Conservation (phyloP, 1,140 invertebrate genomes). For the Macrocentrus cingulum region DNA sequence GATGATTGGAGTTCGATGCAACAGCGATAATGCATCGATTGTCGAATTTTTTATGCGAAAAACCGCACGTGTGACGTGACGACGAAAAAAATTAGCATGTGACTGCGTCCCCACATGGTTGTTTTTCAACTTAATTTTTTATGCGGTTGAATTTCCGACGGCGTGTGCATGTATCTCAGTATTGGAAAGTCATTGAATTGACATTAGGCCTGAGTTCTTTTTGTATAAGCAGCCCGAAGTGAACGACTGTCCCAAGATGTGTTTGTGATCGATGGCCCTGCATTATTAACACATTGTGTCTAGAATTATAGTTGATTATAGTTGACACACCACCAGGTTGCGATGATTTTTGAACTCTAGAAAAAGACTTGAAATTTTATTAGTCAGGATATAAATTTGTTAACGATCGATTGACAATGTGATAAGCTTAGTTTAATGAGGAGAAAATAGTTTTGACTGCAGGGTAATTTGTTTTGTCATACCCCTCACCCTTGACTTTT, state of each 20-base stretch:
- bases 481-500: constrained; percentile 18
- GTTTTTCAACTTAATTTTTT: constrained; percentile 41
- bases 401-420: constrained; percentile 15
- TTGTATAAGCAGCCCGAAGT: constrained; percentile 1
- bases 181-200: constrained; percentile 57
- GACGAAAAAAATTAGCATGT: constrained; percentile 50
- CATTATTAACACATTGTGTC: constrained; percentile 14
- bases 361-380: too few relatives aligned
- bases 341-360: too few relatives aligned
- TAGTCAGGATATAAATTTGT: constrained; percentile 16
- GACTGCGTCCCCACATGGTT: background rate
- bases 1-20: too few relatives aligned
- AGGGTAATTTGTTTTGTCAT: constrained; percentile 27
- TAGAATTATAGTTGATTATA: too few relatives aligned
- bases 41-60: constrained; percentile 49
- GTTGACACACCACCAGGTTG: too few relatives aligned
- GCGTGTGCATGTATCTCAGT: constrained; percentile 44
- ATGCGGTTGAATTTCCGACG: constrained; percentile 32
- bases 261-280: constrained; percentile 24
- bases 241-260: background rate
- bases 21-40: constrained; percentile 3
- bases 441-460: constrained; percentile 21
- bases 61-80: constrained; percentile 51
- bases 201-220: constrained; percentile 44
- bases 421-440: constrained; percentile 20